Conservation (phyloP, 92 coral and sea anemone species). For the Paramuricea clavata region DNA sequence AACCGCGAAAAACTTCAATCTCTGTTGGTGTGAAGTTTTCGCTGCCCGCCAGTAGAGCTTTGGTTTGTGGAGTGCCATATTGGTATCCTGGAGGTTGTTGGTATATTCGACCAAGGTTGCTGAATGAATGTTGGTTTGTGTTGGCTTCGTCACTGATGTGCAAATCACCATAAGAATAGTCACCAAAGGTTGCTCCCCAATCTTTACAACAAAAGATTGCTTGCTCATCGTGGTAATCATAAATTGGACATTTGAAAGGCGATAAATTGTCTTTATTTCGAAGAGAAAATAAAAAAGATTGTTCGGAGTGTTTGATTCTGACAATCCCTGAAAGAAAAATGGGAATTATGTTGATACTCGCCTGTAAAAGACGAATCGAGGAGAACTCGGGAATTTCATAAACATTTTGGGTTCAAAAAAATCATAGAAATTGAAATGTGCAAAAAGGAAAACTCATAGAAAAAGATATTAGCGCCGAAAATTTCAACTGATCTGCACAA, state of each 20-base stretch:
- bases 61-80: neutral
- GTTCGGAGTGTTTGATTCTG: neutral
- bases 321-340: neutral
- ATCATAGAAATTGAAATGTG: too few species aligned
- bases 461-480: too few species aligned
- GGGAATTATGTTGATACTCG: too few species aligned
- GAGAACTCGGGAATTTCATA: too few species aligned
- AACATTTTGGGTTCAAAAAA: too few species aligned
- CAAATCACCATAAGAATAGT: neutral
- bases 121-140: neutral
- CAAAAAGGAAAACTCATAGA: too few species aligned
- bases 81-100: neutral
- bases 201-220: neutral
- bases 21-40: neutral
- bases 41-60: conserved; percentile 2
- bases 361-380: too few species aligned
- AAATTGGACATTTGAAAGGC: neutral
- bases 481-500: too few species aligned
- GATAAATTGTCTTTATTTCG: neutral
- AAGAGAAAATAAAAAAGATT: neutral
- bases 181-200: neutral
- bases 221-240: neutral
- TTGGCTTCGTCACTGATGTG: neutral
- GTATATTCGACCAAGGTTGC: neutral
- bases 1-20: neutral